These are phyloP conservation scores for Simalia tracyae DNA, from an alignment of 2,797 vertebrate species.

Conservation along the genomic window DNA sequence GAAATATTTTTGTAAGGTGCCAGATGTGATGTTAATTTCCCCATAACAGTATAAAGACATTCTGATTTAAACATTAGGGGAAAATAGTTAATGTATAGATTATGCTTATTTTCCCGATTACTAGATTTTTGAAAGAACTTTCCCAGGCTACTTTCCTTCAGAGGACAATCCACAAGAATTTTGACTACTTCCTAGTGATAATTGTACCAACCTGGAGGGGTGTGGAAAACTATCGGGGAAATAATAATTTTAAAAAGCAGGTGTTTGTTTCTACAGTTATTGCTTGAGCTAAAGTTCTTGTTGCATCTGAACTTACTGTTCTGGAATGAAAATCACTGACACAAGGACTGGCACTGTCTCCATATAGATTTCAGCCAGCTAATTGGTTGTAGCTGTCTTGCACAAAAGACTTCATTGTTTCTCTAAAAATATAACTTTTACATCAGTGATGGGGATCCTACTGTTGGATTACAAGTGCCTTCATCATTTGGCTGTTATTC, in stretches of 20 bases:
- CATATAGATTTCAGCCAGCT: background rate
- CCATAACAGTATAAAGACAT: slow-evolving; percentile 23
- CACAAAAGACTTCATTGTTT: background rate
- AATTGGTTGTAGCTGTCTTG: background rate
- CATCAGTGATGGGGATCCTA: background rate
- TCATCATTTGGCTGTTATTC: background rate
- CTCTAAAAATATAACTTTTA: background rate
- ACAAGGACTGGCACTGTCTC: background rate
- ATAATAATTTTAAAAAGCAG: background rate
- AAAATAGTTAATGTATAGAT: slow-evolving; percentile 4
- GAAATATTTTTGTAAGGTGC: slow-evolving; percentile 28
- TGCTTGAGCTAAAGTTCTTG: background rate
- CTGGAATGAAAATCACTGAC: background rate
- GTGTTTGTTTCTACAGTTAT: background rate
- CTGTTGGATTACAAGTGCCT: background rate
- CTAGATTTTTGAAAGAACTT: background rate
- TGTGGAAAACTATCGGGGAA: background rate
- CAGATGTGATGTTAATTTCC: slow-evolving; percentile 13
- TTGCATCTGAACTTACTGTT: background rate
- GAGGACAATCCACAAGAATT: background rate
- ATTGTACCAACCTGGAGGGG: background rate
- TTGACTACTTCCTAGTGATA: background rate
- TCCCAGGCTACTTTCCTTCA: background rate
- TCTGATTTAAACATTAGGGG: slow-evolving; percentile 1
- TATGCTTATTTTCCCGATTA: background rate